Percentiles rank a stretch among this genome's conserved stretches.
Evolutionary conservation across 1,140 invertebrate species (phyloP).

Genomic region (Drosophila virilis): DNA sequence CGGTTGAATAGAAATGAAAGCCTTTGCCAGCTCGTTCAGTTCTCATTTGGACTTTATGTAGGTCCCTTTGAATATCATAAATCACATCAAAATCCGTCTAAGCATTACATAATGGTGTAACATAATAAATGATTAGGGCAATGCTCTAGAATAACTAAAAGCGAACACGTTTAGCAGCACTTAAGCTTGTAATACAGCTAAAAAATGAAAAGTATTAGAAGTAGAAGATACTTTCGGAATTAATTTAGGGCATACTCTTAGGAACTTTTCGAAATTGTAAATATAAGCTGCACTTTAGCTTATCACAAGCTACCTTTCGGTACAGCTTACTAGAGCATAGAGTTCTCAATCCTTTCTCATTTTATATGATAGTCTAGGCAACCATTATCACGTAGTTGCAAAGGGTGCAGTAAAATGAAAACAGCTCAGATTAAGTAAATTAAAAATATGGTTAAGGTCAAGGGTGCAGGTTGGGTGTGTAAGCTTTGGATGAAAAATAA

Average conservation of each 20-base stretch:
- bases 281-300: too few relatives aligned
- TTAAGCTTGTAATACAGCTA: not conserved
- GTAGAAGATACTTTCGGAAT: not conserved
- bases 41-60: not conserved
- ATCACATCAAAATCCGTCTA: conserved; percentile 3
- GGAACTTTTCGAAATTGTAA: not conserved
- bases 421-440: conserved; percentile 8
- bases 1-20: conserved; percentile 1
- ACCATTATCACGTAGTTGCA: too few relatives aligned
- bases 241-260: not conserved
- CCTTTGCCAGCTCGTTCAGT: conserved; percentile 1
- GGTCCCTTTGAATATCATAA: conserved; percentile 1
- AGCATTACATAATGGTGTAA: not conserved
- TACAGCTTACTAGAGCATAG: too few relatives aligned
- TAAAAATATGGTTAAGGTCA: not conserved
- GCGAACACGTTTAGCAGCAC: not conserved
- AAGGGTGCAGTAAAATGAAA: conserved; percentile 1
- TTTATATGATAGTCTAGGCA: too few relatives aligned
- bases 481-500: not conserved
- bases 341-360: too few relatives aligned
- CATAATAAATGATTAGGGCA: conserved; percentile 17
- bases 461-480: conserved; percentile 9
- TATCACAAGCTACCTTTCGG: too few relatives aligned
- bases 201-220: too few relatives aligned
- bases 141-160: not conserved